Evolutionary conservation across 2,888 invertebrate species (phyloP), one percentile per base, ranked within the genome.

Genomic region (Lithophane leautieri): DNA sequence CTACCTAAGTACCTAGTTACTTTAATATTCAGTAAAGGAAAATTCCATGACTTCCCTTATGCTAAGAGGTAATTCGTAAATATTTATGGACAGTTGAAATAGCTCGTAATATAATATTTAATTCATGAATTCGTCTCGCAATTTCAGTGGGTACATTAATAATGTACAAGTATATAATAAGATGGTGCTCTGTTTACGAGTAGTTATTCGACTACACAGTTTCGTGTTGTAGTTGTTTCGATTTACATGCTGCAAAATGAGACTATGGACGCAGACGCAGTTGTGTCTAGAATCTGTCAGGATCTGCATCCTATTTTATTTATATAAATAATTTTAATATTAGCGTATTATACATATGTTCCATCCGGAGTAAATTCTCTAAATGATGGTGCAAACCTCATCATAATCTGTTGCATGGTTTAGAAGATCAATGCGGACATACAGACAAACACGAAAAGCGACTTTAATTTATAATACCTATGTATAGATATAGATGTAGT

Each of bases 51-150:
- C 28, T 56, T 62, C 42, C 16, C 42, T 9, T 58, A 70, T 28
- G 58, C 63, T 60, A 71, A 78, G 47, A 70, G 47, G 47, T 42
- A 28, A 40, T 72, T 40, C 54, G 66, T 78, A 47, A 78, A 78
- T 78, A 78, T 78, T 67, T 62, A 78, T 72, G 61, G 14, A 16
- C 34, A 66, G 52, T 66, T 70, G 44, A 66, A 70, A 77, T 54
- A 61, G 66, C 25, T 72, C 42, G 66, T 62, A 78, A 67, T 72
- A 42, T 42, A 82, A 69, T 82, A 73, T 73, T 62, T 73, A 66
- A 78, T 78, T 73, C 78, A 78, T 67, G 74, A 56, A 56, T 69
- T 76, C 68, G 76, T 75, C 70, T 66, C 47, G 75, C 75, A 72
- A 66, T 74, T 79, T 70, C 76, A 68, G 34, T 58, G 12, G 60